These are phyloP conservation scores for Parauchenoglanis ngamensis DNA, from an alignment of 2,797 vertebrate species.

Conservation along the genomic window DNA sequence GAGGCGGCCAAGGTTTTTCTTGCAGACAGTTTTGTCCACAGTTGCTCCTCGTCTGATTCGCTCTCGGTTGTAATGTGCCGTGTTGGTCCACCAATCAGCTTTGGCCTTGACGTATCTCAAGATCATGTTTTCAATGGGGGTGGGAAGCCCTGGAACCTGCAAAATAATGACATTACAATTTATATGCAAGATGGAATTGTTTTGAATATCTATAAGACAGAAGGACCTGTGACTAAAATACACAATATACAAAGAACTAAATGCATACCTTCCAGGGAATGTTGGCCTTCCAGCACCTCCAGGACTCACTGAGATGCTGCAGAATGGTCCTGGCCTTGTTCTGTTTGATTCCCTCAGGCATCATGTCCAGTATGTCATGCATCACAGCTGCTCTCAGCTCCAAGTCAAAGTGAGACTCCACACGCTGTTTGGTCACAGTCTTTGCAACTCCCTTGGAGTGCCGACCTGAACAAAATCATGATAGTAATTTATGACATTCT, in stretches of 20 bases:
- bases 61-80: conserved; percentile 98
- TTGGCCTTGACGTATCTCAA: conserved; percentile 98
- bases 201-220: background rate
- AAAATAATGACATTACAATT: background rate
- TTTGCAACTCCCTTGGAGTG: conserved; percentile 99
- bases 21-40: conserved; percentile 98
- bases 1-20: conserved; percentile 96
- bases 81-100: conserved; percentile 99
- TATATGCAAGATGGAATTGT: background rate
- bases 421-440: conserved; percentile 97
- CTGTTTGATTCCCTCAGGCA: conserved; percentile 99
- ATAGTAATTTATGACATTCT: background rate
- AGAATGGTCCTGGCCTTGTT: conserved; percentile 99
- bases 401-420: conserved; percentile 98
- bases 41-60: conserved; percentile 96
- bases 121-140: conserved; percentile 99
- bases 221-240: background rate
- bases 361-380: conserved; percentile 99
- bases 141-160: conserved; percentile 95
- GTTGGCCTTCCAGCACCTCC: conserved; percentile 99
- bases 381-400: conserved; percentile 97
- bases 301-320: conserved; percentile 97
- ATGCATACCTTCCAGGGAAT: conserved; percentile 94
- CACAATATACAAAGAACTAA: background rate
- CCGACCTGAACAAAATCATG: conserved; percentile 77